Evolutionary conservation across 2,888 invertebrate species (phyloP), one percentile per base, ranked within the genome.

Genomic region (Drosophila neutralis): DNA sequence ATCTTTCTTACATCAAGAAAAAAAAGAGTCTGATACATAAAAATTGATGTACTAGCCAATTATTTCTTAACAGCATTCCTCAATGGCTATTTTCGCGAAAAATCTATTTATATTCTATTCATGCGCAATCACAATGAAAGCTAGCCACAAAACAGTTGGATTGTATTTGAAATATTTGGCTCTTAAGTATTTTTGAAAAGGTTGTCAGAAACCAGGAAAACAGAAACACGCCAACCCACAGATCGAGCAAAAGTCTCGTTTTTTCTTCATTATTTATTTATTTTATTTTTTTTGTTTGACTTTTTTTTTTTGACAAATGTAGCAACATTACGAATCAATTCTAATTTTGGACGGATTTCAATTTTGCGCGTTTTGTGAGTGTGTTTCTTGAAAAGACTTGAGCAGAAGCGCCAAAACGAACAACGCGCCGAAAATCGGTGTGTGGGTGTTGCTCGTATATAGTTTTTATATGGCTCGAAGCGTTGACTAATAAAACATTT

Each of bases 261-360:
- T 35, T 45, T 48, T 35, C 24, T 2, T 8, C 45, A 8, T 24
- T 24, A 27, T 45, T 15, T 45, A 27, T 45, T 24, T 15, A 7
- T 21, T 45, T 45, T 21, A 13, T 0, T 21, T 3, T 1, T 5
- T 11, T 42, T 4, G 6, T n/a, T 10, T 2, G 24, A 2, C 2
- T 18, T 18, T 51, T 31, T 13, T 27, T 29, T 24, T 49, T 65
- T 84, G 76, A 75, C 86, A 84, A 73, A 84, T 80, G 65, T 67
- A 52, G 60, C 54, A 72, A 69, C 66, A 86, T 90, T 90, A 88
- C 82, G 87, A 87, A 89, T 87, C 81, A 72, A 68, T 64, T 85
- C 90, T 90, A 88, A 90, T 80, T 88, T 90, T 90, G 83, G 85
- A 76, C 70, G 69, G 63, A 61, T 72, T 71, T 79, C 70, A 61